These are phyloP conservation scores for Brachypterus glaber DNA, from an alignment of 2,888 invertebrate species.

Conservation along the genomic window DNA sequence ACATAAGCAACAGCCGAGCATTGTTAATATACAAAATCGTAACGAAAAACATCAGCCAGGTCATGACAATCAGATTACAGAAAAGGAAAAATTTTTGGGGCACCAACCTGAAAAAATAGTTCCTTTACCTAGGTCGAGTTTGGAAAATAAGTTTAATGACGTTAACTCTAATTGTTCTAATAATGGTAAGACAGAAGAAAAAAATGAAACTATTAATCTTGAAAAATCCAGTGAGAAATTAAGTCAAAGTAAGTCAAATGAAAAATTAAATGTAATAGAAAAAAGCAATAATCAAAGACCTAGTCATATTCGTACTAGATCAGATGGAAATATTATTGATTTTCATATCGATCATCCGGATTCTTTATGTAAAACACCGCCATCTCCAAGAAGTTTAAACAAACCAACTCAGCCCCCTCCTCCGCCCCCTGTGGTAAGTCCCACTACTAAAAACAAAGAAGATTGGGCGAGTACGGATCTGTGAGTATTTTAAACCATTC, in stretches of 20 bases:
- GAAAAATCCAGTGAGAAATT: constrained; percentile 18
- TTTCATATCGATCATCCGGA: constrained; percentile 17
- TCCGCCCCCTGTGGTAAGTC: too few species aligned
- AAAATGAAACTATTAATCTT: constrained; percentile 6
- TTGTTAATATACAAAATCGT: constrained; percentile 30
- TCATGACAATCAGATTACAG: constrained; percentile 38
- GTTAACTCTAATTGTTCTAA: constrained; percentile 12
- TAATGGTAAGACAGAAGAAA: not conserved
- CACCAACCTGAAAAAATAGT: constrained; percentile 22
- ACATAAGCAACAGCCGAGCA: constrained; percentile 64
- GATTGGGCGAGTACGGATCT: too few species aligned
- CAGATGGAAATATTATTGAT: constrained; percentile 40
- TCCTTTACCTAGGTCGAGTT: constrained; percentile 19
- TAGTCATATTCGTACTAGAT: constrained; percentile 39
- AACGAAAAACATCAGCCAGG: constrained; percentile 32
- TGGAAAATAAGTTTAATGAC: constrained; percentile 31
- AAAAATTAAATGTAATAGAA: constrained; percentile 25
- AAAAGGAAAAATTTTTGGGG: constrained; percentile 38
- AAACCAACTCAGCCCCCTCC: constrained; percentile 41
- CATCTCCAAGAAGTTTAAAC: constrained; percentile 34
- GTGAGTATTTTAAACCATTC: too few species aligned
- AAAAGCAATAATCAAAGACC: constrained; percentile 32
- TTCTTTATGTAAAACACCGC: constrained; percentile 27
- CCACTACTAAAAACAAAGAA: too few species aligned
- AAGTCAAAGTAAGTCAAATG: constrained; percentile 20